Percentiles rank a stretch among this genome's conserved stretches.
Evolutionary conservation across 2,888 invertebrate species (phyloP).

Genomic region (Pyralis farinalis): DNA sequence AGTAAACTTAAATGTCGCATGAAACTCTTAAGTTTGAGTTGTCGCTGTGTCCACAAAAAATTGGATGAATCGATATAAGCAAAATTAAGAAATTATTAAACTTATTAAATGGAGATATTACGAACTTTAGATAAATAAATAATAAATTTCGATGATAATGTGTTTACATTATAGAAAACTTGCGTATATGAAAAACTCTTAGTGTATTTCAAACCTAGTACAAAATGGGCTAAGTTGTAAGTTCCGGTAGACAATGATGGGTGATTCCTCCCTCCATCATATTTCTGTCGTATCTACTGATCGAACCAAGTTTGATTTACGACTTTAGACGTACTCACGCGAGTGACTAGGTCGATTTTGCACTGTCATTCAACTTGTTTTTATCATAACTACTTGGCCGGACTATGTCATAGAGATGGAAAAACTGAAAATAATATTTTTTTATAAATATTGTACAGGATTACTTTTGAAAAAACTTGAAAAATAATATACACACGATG

Average conservation of each 20-base stretch:
- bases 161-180: too few relatives aligned
- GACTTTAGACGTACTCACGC: neutral
- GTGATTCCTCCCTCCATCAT: constrained; percentile 27
- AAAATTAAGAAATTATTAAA: too few relatives aligned
- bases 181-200: too few relatives aligned
- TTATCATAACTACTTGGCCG: neutral
- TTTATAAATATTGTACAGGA: neutral
- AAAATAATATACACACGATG: too few relatives aligned
- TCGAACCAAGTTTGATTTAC: constrained; percentile 10
- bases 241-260: constrained; percentile 24
- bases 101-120: too few relatives aligned
- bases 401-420: neutral
- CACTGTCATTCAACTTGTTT: neutral
- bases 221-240: constrained; percentile 19
- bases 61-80: too few relatives aligned
- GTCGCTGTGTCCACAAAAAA: too few relatives aligned
- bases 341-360: constrained; percentile 4
- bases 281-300: constrained; percentile 26
- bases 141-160: too few relatives aligned
- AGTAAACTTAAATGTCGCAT: too few relatives aligned
- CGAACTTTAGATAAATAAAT: too few relatives aligned
- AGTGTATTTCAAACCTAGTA: constrained; percentile 1
- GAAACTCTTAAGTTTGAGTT: too few relatives aligned
- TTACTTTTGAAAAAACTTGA: neutral
- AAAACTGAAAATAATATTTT: too few relatives aligned